phyloP scores from a whole-genome alignment of 2,888 invertebrate genomes.

The Pammene fasciana region DNA sequence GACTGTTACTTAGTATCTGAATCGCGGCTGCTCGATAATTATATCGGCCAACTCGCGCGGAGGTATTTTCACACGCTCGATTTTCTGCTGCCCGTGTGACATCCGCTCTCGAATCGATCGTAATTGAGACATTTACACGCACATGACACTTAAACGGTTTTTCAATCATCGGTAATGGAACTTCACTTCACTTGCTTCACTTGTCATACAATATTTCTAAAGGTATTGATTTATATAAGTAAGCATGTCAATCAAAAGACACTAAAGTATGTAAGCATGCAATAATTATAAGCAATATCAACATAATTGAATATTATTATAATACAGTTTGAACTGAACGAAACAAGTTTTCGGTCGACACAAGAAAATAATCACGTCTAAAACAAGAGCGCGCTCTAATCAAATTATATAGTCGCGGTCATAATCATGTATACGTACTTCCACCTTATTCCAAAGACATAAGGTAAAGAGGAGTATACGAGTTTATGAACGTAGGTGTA shows the following conservation, averaged over 20 bases:
- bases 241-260: constrained; percentile 7
- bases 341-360: constrained; percentile 49
- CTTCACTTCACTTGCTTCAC: background rate
- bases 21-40: constrained; percentile 37
- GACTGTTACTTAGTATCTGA: constrained; percentile 38
- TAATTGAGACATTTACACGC: constrained; percentile 47
- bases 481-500: constrained; percentile 43
- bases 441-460: background rate
- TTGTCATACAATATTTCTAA: too few species aligned
- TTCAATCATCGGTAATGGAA: background rate
- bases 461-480: constrained; percentile 7
- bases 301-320: constrained; percentile 40
- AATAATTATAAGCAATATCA: constrained; percentile 39
- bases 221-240: too few species aligned
- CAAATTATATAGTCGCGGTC: constrained; percentile 49
- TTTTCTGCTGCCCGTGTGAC: constrained; percentile 34
- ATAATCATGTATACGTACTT: constrained; percentile 4
- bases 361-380: constrained; percentile 66
- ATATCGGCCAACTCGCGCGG: constrained; percentile 31
- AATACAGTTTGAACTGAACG: constrained; percentile 27
- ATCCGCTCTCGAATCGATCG: constrained; percentile 34
- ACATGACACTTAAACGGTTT: constrained; percentile 47
- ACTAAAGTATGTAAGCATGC: constrained; percentile 2
- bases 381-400: constrained; percentile 65
- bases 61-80: constrained; percentile 38